These are phyloP conservation scores for Malurus leucopterus DNA, from an alignment of 2,797 vertebrate species.

Conservation along the genomic window DNA sequence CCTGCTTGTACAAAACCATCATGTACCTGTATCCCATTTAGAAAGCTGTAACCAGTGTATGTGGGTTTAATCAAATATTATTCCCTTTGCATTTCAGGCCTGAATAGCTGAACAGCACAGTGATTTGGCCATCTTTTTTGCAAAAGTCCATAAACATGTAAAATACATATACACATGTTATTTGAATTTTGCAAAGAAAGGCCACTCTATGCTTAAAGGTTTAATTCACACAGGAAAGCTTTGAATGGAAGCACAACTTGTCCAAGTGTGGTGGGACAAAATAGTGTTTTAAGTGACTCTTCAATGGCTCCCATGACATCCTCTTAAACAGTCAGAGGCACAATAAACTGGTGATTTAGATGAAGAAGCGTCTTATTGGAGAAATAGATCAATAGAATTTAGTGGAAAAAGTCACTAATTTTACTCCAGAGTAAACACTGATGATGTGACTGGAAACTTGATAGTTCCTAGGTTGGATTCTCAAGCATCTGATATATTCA, in stretches of 20 bases:
- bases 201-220: neutral
- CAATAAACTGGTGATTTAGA: slow-evolving; percentile 24
- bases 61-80: neutral
- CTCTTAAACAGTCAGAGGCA: slow-evolving; percentile 32
- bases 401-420: slow-evolving; percentile 41
- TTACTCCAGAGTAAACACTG: slow-evolving; percentile 41
- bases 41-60: neutral
- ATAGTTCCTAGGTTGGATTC: slow-evolving; percentile 19
- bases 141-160: neutral
- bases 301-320: slow-evolving; percentile 41
- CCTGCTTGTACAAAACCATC: neutral
- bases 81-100: neutral
- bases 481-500: neutral
- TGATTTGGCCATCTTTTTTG: neutral
- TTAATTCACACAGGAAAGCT: neutral
- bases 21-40: neutral
- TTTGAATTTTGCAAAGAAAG: slow-evolving; percentile 16
- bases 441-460: slow-evolving; percentile 45
- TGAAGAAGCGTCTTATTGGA: slow-evolving; percentile 17
- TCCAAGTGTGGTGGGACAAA: slow-evolving; percentile 3
- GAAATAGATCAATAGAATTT: slow-evolving; percentile 42
- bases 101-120: neutral
- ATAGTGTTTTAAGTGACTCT: slow-evolving; percentile 7
- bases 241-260: neutral
- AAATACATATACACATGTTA: neutral